Evolutionary conservation across 2,888 invertebrate species (phyloP).

Genomic region (Drosophila planitibia): DNA sequence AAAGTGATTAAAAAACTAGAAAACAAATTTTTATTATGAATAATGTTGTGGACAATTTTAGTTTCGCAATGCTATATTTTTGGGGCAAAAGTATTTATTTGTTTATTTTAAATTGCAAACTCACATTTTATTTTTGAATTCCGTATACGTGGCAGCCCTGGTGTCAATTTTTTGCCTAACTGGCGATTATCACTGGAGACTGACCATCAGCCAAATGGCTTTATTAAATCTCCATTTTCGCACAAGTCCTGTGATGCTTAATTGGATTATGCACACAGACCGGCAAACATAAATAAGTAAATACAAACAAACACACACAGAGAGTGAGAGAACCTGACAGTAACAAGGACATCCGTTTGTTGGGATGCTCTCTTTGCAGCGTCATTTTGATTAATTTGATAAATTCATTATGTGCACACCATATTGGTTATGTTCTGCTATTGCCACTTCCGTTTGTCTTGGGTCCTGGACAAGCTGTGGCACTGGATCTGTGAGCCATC

Average conservation of each 20-base stretch:
- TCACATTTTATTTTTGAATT: neutral
- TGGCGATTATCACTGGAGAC: conserved; percentile 58
- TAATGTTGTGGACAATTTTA: neutral
- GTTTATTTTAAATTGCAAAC: neutral
- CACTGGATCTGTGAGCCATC: conserved; percentile 23
- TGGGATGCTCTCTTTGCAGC: conserved; percentile 46
- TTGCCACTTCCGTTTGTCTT: conserved; percentile 19
- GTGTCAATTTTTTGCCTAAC: conserved; percentile 47
- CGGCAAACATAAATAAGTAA: conserved; percentile 20
- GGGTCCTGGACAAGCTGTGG: conserved; percentile 54
- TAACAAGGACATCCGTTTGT: conserved; percentile 60
- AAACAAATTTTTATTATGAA: neutral
- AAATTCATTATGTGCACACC: conserved; percentile 82
- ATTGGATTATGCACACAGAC: conserved; percentile 66
- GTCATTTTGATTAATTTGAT: conserved; percentile 82
- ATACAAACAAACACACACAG: conserved; percentile 11
- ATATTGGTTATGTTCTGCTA: conserved; percentile 71
- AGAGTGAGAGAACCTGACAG: conserved; percentile 10
- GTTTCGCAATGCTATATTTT: neutral
- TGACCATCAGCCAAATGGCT: conserved; percentile 69
- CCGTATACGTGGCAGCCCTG: conserved; percentile 30
- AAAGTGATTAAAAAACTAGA: neutral
- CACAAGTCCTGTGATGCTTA: conserved; percentile 63
- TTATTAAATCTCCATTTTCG: conserved; percentile 79
- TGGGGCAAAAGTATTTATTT: neutral